A percentile compares a stretch with the other conserved stretches of the same genome.
Conservation (phyloP, 2,113 vertebrate genomes). For the Ariopsis seemanni region DNA sequence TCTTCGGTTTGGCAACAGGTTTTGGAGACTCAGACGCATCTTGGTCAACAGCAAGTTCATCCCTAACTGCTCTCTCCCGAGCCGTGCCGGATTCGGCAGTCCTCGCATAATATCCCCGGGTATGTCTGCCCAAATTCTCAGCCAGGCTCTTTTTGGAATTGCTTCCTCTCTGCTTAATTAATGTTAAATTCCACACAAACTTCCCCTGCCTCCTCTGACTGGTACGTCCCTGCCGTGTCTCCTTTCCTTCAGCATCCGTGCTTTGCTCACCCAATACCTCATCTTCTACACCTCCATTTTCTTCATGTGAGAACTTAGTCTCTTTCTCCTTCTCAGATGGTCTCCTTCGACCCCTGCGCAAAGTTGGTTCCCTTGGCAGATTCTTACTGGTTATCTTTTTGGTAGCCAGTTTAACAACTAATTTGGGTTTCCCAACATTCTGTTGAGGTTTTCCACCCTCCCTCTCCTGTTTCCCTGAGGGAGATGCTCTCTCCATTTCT, state of each 20-base stretch:
- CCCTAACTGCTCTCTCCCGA: neutral
- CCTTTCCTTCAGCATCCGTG: neutral
- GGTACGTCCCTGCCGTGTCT: slow-evolving; percentile 38
- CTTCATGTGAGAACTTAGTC: neutral
- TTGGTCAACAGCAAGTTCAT: slow-evolving; percentile 21
- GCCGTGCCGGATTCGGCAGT: neutral
- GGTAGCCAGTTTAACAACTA: slow-evolving; percentile 55
- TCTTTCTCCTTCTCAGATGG: slow-evolving; percentile 4
- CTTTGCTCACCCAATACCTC: slow-evolving; percentile 13
- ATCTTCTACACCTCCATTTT: neutral
- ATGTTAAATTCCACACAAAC: slow-evolving; percentile 43
- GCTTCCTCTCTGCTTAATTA: slow-evolving; percentile 52
- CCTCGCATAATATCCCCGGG: neutral
- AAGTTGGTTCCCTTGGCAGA: neutral
- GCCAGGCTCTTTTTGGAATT: slow-evolving; percentile 46
- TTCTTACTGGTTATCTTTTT: slow-evolving; percentile 46
- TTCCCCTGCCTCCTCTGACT: slow-evolving; percentile 54
- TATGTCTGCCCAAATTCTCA: slow-evolving; percentile 35
- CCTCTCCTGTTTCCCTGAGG: slow-evolving; percentile 56
- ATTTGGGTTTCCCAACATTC: slow-evolving; percentile 41
- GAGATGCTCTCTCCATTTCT: slow-evolving; percentile 24
- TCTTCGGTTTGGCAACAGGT: slow-evolving; percentile 54
- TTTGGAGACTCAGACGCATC: neutral
- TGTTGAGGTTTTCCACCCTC: slow-evolving; percentile 49
- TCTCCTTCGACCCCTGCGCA: neutral